Evolutionary conservation across 2,888 invertebrate genomes (phyloP), one percentile per base, ranked within the genome.

Genomic region (Cartodere bifasciata): DNA sequence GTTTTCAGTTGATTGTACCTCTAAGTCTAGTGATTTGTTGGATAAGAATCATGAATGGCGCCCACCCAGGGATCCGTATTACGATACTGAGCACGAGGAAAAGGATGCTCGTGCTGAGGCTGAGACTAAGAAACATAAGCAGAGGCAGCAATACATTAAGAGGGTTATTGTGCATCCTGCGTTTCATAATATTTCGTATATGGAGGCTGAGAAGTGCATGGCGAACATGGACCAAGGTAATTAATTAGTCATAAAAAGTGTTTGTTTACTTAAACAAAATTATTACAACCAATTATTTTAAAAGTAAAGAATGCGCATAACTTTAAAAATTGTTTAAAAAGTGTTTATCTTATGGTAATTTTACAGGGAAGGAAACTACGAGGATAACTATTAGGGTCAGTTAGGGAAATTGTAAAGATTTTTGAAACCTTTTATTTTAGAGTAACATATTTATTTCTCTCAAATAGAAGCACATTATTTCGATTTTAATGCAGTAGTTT

Each of bases 121-220:
- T 30, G 87, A 87, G 36, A 70, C 78, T 6, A 87, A 86, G 51
- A 84, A 86, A 54, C 71, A 75, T 4, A 83, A 87, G 48, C 79
- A 82, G 39, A 68, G 80, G 3, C 80, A 83, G 59, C 81, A 84
- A 14, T 94, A 92, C 52, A 82, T 91, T 15, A 95, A 94, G 56
- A 72, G 98, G 10, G 95, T 98, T 1, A 97, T 98, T 37, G 88
- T 94, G 4, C 98, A 99, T 63, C 92, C 95, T 0, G 78, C 87
- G 6, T 99, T 99, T 67, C 86, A 92, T 46, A 99, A 99, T 55
- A 87, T 97, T 46, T 86, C 88, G 3, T 94, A 79, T 56, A 76
- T 78, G 1, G 91, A 94, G 52, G 90, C 92, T 0, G 88, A 92
- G 51, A 86, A 85, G 48, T 64, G 91, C 32, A 82, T 99, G 79